Base-by-base conservation (phyloP, 2,113 vertebrate genomes). In the Oceanodroma tethys region DNA sequence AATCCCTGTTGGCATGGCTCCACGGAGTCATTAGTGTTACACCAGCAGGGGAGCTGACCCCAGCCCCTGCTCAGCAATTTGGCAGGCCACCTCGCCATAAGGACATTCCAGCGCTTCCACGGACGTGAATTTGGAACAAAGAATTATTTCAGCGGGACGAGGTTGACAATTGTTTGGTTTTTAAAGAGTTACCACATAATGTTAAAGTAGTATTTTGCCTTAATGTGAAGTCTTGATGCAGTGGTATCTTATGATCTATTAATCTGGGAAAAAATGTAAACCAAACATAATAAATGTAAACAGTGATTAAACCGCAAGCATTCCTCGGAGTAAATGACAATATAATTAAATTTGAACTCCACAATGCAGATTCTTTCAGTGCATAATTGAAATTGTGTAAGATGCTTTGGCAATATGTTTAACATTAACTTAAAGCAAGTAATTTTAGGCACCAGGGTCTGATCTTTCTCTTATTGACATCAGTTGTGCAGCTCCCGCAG, bases 211-310 rank as follows among this genome's bases (percentile, higher is more conserved):
- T 68, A 73, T 94, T 63, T 86, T 93, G 71, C 93, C 62, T 97
- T 90, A 93, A 96, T 91, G 76, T 2, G 26, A 90, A 88, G 74
- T 94, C 90, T 81, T 68, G 75, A 73, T 94, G 79, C 10, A 2
- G 58, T 88, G 70, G 73, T 97, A 97, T 95, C 88, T 93, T 93
- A 81, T 50, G 75, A 96, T 96, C 95, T 95, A 92, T 91, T 94
- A 94, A 90, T 97, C 78, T 76, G 52, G 60, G 76, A 60, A 97
- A 97, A 96, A 93, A 97, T 96, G 92, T 94, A 97, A 97, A 93
- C 92, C 81, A 92, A 93, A 88, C 88, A 91, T 86, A 91, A 90
- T 95, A 96, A 96, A 96, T 87, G 92, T 94, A 97, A 97, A 97
- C 94, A 96, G 73, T 11, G n/a, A 73, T 94, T 93, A 86, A 95